Percentiles rank a stretch among this genome's conserved stretches.
phyloP scores from a whole-genome alignment of 2,113 vertebrate species.

The Pavo muticus region DNA sequence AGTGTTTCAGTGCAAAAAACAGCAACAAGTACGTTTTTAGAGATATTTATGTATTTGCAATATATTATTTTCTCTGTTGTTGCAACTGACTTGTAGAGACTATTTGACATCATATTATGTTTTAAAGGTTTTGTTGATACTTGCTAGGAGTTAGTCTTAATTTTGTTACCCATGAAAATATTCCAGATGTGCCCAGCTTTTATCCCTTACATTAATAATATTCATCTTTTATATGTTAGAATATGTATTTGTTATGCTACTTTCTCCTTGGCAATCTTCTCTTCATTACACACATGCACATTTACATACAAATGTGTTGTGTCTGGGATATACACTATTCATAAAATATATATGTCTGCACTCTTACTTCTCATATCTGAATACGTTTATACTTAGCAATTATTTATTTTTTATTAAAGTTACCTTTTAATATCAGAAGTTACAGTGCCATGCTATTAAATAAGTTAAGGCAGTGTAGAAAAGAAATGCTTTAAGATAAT shows the following conservation, averaged over 20 bases:
- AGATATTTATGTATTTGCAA: background rate
- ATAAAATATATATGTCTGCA: background rate
- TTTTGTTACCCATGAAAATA: background rate
- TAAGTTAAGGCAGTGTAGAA: background rate
- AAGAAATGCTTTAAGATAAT: background rate
- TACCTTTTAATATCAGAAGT: background rate
- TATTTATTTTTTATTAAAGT: background rate
- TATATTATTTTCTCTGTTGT: background rate
- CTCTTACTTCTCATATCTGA: background rate
- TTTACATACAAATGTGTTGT: background rate
- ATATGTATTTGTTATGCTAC: background rate
- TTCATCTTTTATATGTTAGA: background rate
- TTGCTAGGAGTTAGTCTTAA: background rate
- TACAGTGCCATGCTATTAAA: background rate
- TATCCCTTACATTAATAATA: background rate
- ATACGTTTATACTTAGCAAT: background rate
- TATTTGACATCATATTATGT: background rate
- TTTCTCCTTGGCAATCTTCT: background rate
- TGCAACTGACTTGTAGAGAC: background rate
- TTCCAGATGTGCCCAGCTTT: background rate
- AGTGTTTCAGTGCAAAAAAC: background rate
- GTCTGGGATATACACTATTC: background rate
- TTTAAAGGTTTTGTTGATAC: background rate
- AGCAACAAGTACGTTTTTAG: background rate
- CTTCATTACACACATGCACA: fast-evolving